Conservation (phyloP, 2,113 vertebrate species). For the Morone chrysops region DNA sequence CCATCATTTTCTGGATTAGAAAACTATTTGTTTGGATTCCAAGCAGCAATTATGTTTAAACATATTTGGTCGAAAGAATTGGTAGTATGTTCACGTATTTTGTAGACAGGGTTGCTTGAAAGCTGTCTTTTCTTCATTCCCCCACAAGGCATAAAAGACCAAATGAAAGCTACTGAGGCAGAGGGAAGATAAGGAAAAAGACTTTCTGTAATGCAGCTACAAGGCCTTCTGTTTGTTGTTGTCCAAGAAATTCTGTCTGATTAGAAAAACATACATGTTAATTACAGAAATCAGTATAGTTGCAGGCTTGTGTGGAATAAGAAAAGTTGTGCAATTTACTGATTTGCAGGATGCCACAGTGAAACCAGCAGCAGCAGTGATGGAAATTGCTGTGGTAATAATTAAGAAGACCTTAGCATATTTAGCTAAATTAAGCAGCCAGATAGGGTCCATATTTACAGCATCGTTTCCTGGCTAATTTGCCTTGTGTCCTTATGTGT, state of each 20-base stretch:
- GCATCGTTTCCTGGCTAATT: constrained; percentile 45
- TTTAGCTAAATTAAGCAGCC: constrained; percentile 72
- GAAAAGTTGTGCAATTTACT: constrained; percentile 69
- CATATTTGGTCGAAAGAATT: background rate
- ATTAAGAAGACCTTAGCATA: constrained; percentile 78
- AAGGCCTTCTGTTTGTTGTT: constrained; percentile 19
- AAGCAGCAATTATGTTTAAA: background rate
- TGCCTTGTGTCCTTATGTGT: constrained; percentile 25
- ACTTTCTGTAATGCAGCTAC: background rate
- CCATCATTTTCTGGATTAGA: background rate
- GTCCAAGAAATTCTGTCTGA: constrained; percentile 42
- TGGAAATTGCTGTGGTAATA: constrained; percentile 65
- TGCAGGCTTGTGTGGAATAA: constrained; percentile 43
- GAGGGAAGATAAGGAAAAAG: background rate
- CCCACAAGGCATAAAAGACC: background rate
- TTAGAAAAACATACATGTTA: constrained; percentile 74
- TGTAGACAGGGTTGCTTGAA: no score
- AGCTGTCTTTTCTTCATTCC: no score
- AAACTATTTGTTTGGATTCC: background rate
- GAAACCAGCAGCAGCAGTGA: constrained; percentile 46
- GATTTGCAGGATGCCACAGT: constrained; percentile 57
- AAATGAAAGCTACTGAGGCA: background rate
- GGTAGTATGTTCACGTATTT: background rate
- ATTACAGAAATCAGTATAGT: constrained; percentile 71
- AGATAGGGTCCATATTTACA: constrained; percentile 54